phyloP scores from a whole-genome alignment of 2,797 vertebrate species.

The Crossoptilon crossoptilon region DNA sequence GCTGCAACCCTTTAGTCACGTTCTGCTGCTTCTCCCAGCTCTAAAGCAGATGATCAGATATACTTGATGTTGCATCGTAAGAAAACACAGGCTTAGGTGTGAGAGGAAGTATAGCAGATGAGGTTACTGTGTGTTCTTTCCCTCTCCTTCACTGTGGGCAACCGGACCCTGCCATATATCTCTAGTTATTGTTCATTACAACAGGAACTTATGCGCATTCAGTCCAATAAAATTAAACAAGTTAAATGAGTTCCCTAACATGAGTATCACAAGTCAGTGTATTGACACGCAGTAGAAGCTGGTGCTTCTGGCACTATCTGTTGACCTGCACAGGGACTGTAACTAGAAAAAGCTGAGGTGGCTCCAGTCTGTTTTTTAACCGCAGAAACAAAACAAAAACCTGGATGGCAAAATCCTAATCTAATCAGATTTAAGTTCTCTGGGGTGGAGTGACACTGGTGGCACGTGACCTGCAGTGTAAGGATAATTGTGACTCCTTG shows the following conservation, averaged over 20 bases:
- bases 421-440: not conserved
- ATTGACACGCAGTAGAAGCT: not conserved
- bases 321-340: rapidly evolving
- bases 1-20: not conserved
- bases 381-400: not conserved
- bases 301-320: not conserved
- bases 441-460: not conserved
- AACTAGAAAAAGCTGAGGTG: not conserved
- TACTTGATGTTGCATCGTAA: not conserved
- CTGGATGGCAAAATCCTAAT: rapidly evolving
- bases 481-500: not conserved
- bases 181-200: not conserved
- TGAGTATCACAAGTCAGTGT: not conserved
- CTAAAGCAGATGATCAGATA: not conserved
- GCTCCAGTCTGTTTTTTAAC: not conserved
- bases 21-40: not conserved
- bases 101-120: not conserved
- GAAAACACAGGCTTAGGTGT: not conserved
- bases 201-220: not conserved
- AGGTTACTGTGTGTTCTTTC: not conserved
- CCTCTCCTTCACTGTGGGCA: not conserved
- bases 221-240: not conserved
- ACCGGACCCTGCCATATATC: not conserved
- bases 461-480: rapidly evolving
- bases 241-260: not conserved